Conservation (phyloP, 1,140 invertebrate species). For the Drosophila neocordata region DNA sequence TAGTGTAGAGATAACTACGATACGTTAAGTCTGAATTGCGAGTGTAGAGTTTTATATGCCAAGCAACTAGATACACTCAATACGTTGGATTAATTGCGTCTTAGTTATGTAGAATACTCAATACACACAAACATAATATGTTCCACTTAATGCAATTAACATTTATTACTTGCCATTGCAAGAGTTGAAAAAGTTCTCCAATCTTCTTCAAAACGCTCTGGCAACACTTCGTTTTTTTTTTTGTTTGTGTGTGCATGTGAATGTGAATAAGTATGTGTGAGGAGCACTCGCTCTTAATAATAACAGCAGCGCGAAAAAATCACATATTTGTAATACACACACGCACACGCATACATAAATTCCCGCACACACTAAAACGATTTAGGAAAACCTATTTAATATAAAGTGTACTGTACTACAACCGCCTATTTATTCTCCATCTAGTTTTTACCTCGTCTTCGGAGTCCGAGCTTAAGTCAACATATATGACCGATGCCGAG, state of each 20-base stretch:
- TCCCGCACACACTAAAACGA: conserved; percentile 36
- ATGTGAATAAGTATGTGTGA: conserved; percentile 32
- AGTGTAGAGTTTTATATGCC: conserved; percentile 27
- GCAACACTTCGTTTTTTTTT: conserved; percentile 15
- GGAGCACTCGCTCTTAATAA: conserved; percentile 43
- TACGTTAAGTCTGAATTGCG: conserved; percentile 36
- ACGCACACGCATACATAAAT: conserved; percentile 14
- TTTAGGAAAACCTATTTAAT: conserved; percentile 51
- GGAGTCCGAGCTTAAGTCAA: conserved; percentile 66
- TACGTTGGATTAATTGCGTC: conserved; percentile 37
- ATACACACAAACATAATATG: conserved; percentile 20
- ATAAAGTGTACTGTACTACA: conserved; percentile 78
- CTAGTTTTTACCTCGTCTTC: conserved; percentile 67
- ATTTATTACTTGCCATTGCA: conserved; percentile 40
- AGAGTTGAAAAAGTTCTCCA: conserved; percentile 38
- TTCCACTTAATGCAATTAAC: conserved; percentile 50
- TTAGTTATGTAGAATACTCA: conserved; percentile 27
- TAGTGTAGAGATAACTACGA: conserved; percentile 34
- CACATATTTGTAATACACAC: conserved; percentile 52
- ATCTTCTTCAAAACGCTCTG: conserved; percentile 36
- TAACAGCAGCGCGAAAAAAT: conserved; percentile 71
- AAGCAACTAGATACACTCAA: not conserved
- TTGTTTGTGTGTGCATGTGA: conserved; percentile 31
- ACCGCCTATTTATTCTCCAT: conserved; percentile 24
- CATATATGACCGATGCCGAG: conserved; percentile 62